These are phyloP conservation scores for Silvanus unidentatus DNA, from an alignment of 2,888 invertebrate species.

Conservation along the genomic window DNA sequence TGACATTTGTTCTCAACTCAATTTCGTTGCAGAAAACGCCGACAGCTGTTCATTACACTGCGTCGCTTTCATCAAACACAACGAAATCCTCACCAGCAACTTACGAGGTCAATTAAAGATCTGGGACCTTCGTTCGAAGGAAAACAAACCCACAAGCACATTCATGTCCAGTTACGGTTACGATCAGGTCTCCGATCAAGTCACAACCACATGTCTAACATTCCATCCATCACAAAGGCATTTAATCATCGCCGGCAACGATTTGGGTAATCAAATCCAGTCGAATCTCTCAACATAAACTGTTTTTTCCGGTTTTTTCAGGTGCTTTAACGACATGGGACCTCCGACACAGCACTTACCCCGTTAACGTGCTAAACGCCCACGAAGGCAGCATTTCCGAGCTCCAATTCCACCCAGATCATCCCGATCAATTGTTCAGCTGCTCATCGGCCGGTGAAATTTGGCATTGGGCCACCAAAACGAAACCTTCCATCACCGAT, in stretches of 20 bases:
- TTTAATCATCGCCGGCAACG: slow-evolving; percentile 74
- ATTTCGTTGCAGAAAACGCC: slow-evolving; percentile 53
- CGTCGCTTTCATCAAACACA: slow-evolving; percentile 66
- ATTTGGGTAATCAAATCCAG: slow-evolving; percentile 54
- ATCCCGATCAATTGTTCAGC: slow-evolving; percentile 78
- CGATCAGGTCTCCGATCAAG: slow-evolving; percentile 65
- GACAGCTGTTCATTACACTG: slow-evolving; percentile 79
- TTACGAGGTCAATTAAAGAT: slow-evolving; percentile 85
- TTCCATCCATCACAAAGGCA: slow-evolving; percentile 86
- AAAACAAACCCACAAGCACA: slow-evolving; percentile 59
- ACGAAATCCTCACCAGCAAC: slow-evolving; percentile 77
- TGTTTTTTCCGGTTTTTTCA: too few species aligned
- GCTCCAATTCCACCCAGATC: slow-evolving; percentile 78
- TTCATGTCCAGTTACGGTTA: slow-evolving; percentile 74
- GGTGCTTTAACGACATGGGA: slow-evolving; percentile 85
- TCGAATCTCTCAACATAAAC: too few species aligned
- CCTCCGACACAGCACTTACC: slow-evolving; percentile 74
- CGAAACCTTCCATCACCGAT: slow-evolving; percentile 16
- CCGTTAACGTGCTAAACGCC: slow-evolving; percentile 75
- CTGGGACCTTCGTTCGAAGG: slow-evolving; percentile 70
- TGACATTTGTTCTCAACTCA: neutral
- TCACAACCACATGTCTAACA: slow-evolving; percentile 68
- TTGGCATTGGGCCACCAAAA: slow-evolving; percentile 82
- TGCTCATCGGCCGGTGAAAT: slow-evolving; percentile 77
- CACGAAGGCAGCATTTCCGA: slow-evolving; percentile 74